Conservation (phyloP, 2,113 vertebrate genomes). For the Caretta caretta region DNA sequence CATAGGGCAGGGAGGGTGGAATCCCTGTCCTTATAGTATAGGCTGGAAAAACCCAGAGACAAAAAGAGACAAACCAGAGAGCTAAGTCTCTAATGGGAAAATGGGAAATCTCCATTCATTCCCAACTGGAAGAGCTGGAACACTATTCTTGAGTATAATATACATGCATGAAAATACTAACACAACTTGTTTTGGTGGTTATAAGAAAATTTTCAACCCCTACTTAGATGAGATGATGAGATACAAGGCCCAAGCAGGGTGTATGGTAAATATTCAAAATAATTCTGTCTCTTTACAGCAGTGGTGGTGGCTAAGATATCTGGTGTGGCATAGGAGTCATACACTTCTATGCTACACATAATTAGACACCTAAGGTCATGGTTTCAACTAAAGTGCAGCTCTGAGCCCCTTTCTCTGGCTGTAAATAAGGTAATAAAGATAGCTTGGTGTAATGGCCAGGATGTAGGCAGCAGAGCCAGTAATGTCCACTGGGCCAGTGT, state of each 20-base stretch:
- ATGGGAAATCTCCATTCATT: constrained; percentile 37
- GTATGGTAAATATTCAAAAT: constrained; percentile 43
- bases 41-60: constrained; percentile 30
- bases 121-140: not conserved
- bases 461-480: not conserved
- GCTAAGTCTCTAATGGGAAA: constrained; percentile 41
- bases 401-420: not conserved
- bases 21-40: constrained; percentile 12
- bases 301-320: constrained; percentile 32
- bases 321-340: constrained; percentile 10
- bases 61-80: constrained; percentile 40
- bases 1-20: not conserved
- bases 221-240: constrained; percentile 29
- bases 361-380: not conserved
- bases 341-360: not conserved
- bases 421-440: not conserved
- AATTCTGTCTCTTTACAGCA: constrained; percentile 57
- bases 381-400: not conserved
- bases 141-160: constrained; percentile 24
- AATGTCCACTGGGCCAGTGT: not conserved
- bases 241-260: constrained; percentile 22
- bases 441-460: not conserved
- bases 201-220: constrained; percentile 56
- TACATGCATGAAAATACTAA: constrained; percentile 21
- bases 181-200: constrained; percentile 64